Base-by-base conservation (phyloP, 2,888 invertebrate genomes). In the Hydriomena furcata region DNA sequence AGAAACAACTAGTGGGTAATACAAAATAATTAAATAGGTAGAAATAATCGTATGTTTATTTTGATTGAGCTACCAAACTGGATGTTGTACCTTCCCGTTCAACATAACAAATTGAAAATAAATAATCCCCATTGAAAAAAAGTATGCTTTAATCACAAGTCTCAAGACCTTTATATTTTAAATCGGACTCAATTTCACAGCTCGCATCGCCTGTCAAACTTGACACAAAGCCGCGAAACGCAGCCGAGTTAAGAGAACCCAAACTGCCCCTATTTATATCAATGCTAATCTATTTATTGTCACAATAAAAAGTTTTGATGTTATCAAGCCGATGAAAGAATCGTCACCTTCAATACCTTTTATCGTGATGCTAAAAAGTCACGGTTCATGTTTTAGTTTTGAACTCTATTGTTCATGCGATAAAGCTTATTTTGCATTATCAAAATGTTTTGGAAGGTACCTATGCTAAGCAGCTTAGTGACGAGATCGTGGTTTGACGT, bases 251-350 rank as follows among this genome's bases (percentile, higher is more conserved):
- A 73, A 73, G 73, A 75, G 79, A 82, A 79, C 76, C 79, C 81
- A 76, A 82, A 84, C 87, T 82, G 83, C 80, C 78, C 83, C 88
- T 88, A 88, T 90, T 89, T 89, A 88, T 89, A 86, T 79, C 80
- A 83, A 82, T 85, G 76, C 72, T 87, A 88, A 88, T 88, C 87
- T 88, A 88, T 88, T 88, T 90, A 88, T 89, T 89, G 88, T 87
- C 77, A 85, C 77, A 83, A 84, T 85, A 85, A 89, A 87, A 89
- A 85, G 76, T 83, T 81, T 83, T 80, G 88, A 88, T 89, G 80
- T 86, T 88, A 89, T 90, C 89, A 76, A 79, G 68, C 73, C 83
- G 85, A 82, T 82, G 87, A 88, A 85, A 85, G 89, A 88, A 86
- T 87, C 77, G 86, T 89, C 87, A 89, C 86, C 84, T 82, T 76